These are phyloP conservation scores for Phrynocephalus guinanensis DNA, from an alignment of 2,797 vertebrate genomes.

Conservation along the genomic window DNA sequence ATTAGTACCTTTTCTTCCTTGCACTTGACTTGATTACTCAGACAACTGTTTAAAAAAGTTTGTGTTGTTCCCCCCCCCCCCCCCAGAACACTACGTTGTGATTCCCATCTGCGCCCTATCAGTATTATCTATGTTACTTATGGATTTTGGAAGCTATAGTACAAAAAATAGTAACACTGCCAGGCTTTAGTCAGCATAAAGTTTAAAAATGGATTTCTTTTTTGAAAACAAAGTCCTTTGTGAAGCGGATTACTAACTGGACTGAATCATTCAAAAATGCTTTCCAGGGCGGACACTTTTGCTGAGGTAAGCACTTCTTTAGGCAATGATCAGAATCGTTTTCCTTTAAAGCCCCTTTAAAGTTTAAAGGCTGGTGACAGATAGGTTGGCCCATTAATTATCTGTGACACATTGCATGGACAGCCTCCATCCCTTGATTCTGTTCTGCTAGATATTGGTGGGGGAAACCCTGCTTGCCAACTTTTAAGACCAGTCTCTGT, in stretches of 20 bases:
- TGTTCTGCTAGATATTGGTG: conserved; percentile 68
- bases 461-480: conserved; percentile 61
- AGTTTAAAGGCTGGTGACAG: conserved; percentile 52
- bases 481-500: conserved; percentile 51
- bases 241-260: conserved; percentile 55
- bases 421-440: conserved; percentile 58
- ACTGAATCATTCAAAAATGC: conserved; percentile 45
- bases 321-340: conserved; percentile 58
- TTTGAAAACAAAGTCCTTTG: conserved; percentile 46
- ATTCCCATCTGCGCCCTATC: too few species aligned
- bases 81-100: too few species aligned
- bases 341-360: conserved; percentile 66
- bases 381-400: conserved; percentile 55
- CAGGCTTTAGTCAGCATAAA: too few species aligned
- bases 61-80: too few species aligned
- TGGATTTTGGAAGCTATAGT: too few species aligned
- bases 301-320: conserved; percentile 70
- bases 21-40: not conserved
- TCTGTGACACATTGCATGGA: conserved; percentile 72
- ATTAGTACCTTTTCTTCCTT: not conserved
- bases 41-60: not conserved
- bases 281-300: conserved; percentile 60
- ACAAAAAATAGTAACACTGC: too few species aligned
- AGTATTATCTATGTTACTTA: too few species aligned
- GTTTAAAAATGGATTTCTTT: conserved; percentile 37